Conservation (phyloP, 2,113 vertebrate genomes). For the Limnothrissa miodon region DNA sequence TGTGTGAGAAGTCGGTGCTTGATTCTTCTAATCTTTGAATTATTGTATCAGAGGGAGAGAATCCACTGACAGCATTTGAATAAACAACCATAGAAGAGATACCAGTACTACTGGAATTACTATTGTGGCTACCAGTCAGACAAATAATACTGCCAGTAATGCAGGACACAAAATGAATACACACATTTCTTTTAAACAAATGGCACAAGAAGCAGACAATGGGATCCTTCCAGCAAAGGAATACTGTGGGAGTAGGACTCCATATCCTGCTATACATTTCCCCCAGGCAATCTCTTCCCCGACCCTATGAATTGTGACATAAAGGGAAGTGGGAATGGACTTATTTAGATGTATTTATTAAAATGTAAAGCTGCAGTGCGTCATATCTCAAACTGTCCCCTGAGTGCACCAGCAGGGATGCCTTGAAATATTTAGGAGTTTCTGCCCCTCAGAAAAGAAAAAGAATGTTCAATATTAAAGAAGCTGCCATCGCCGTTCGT, state of each 20-base stretch:
- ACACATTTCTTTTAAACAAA: neutral
- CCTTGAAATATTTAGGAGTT: slow-evolving; percentile 10
- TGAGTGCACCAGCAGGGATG: neutral
- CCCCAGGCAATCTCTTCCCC: neutral
- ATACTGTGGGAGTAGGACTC: neutral
- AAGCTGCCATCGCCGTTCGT: neutral
- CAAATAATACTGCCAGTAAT: neutral
- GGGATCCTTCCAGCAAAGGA: neutral
- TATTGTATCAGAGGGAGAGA: neutral
- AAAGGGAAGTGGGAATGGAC: neutral
- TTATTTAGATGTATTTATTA: slow-evolving; percentile 5
- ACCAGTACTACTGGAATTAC: neutral
- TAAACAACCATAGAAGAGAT: neutral
- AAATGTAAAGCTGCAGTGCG: neutral
- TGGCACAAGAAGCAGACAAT: neutral
- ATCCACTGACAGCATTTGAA: neutral
- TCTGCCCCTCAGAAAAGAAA: neutral
- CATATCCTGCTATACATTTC: neutral
- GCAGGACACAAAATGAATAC: neutral
- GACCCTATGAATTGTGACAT: neutral
- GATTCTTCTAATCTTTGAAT: neutral
- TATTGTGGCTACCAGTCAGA: neutral
- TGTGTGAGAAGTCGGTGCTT: neutral
- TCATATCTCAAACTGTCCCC: neutral
- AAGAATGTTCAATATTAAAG: neutral